Evolutionary conservation across 2,888 invertebrate genomes (phyloP).

Genomic region (Hirtodrosophila duncani): DNA sequence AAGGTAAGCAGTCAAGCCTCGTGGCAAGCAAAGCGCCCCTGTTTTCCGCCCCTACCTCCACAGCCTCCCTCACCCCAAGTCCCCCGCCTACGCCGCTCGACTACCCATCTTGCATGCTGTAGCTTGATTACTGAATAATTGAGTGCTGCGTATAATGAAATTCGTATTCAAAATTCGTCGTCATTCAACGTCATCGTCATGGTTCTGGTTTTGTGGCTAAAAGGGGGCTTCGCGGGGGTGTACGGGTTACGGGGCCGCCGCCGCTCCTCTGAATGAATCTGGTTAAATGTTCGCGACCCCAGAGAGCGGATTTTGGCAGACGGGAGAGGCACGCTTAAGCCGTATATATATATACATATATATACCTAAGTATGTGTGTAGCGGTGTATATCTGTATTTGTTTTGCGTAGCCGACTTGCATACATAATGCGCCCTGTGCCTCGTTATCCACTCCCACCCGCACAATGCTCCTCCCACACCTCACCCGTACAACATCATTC

Average conservation of each 20-base stretch:
- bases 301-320: neutral
- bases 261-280: constrained; percentile 24
- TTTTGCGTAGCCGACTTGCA: constrained; percentile 64
- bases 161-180: constrained; percentile 73
- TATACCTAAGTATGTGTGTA: constrained; percentile 13
- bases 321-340: neutral
- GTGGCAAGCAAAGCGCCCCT: neutral
- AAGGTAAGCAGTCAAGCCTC: neutral
- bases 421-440: constrained; percentile 55
- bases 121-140: constrained; percentile 70
- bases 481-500: constrained; percentile 49
- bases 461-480: constrained; percentile 6
- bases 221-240: no score
- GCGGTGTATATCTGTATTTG: constrained; percentile 50
- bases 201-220: constrained; percentile 5
- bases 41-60: neutral
- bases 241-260: no score
- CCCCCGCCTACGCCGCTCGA: neutral
- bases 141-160: constrained; percentile 69
- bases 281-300: constrained; percentile 48
- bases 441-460: constrained; percentile 3
- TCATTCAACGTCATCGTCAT: constrained; percentile 55
- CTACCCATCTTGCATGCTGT: constrained; percentile 2
- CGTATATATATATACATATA: constrained; percentile 18
- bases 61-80: neutral